phyloP scores from a whole-genome alignment of 2,113 vertebrate species.

The Enhydra lutris region DNA sequence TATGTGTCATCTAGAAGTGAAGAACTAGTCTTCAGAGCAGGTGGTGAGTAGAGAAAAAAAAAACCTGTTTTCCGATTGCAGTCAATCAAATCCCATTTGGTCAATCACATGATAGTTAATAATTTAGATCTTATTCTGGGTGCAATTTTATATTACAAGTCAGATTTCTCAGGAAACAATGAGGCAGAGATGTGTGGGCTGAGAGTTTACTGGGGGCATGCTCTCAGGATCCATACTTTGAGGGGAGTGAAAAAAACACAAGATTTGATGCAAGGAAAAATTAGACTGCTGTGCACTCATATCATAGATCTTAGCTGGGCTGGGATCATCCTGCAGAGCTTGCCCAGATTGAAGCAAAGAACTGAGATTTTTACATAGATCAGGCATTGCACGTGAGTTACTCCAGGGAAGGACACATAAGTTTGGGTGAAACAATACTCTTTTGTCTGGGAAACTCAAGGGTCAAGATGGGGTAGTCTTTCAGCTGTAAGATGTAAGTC shows the following conservation, averaged over 20 bases:
- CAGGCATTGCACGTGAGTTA: not conserved
- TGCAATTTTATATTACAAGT: not conserved
- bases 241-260: not conserved
- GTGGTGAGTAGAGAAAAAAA: not conserved
- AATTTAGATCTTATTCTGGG: not conserved
- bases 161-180: not conserved
- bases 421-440: not conserved
- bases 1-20: not conserved
- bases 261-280: not conserved
- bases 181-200: not conserved
- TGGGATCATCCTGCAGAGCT: not conserved
- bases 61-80: not conserved
- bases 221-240: not conserved
- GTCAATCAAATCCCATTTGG: not conserved
- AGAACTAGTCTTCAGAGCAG: not conserved
- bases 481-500: not conserved
- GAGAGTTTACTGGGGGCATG: not conserved
- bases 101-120: not conserved
- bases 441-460: not conserved
- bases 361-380: not conserved
- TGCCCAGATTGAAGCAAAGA: not conserved
- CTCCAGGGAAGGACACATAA: not conserved
- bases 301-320: not conserved
- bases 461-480: not conserved
- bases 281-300: not conserved